Evolutionary conservation across 2,888 invertebrate genomes (phyloP), one percentile per base, ranked within the genome.

Genomic region (Pachliopta kotzebuea): DNA sequence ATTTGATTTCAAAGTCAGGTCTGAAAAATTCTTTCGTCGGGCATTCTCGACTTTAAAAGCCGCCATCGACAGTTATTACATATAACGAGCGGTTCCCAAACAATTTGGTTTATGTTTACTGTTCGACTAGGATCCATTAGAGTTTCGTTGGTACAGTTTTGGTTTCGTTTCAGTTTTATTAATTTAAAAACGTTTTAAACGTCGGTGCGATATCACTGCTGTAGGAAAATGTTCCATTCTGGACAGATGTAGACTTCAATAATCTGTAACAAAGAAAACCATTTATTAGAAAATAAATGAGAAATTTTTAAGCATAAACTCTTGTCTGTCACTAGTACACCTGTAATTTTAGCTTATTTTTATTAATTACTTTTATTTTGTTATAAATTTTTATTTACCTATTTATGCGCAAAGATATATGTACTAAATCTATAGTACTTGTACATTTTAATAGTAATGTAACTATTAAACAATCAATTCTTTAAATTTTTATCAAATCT

Each of bases 51-150:
- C 74, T 82, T 88, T 64, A 74, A 81, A 76, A 83, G 80, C 74
- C 78, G 79, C 71, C 76, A 77, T 81, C 85, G 83, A 81, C 88
- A 85, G 84, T 78, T 80, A 77, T 78, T 78, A 72, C 76, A 75
- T 78, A 78, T 79, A 71, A 81, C 76, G 73, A 83, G 83, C 85
- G 90, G 86, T 85, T 87, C 89, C 86, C 86, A 86, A 88, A 84
- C 85, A 77, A 85, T 80, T 79, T 78, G 83, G 80, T 80, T 83
- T 77, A 78, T 78, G 75, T 84, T 84, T 80, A 75, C 81, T 72
- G 81, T 83, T 81, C 74, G 75, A 71, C 78, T 75, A 77, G 77
- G 80, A 82, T 83, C 87, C 87, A 87, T 88, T 85, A 54, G 66
- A 45, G 6, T 23, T 54, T 58, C 20, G 29, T 29, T 52, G 21